phyloP scores from a whole-genome alignment of 2,797 vertebrate species.

The Pteronotus mesoamericanus region DNA sequence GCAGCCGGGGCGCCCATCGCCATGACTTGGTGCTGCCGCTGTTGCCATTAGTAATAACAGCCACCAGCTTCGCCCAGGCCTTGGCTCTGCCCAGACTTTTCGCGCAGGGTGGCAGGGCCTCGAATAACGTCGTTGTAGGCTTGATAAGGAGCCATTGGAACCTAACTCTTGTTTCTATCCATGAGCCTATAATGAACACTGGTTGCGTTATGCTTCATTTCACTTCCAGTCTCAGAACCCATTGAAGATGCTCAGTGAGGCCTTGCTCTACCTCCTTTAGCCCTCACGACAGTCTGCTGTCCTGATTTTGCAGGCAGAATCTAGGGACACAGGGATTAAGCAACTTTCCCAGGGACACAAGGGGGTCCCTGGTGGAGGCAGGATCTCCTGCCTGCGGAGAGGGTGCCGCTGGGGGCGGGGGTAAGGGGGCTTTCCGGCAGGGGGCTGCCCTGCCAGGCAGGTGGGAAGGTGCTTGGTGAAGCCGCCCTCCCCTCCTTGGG shows the following conservation, averaged over 20 bases:
- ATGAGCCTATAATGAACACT: no score
- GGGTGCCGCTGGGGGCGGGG: neutral
- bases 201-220: neutral
- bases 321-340: neutral
- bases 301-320: neutral
- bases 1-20: neutral
- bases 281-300: neutral
- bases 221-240: neutral
- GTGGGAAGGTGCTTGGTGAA: neutral
- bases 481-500: neutral
- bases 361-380: neutral
- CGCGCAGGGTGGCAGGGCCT: neutral
- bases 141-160: neutral
- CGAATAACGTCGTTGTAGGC: rapidly evolving
- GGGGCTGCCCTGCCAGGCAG: neutral
- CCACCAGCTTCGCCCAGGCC: neutral
- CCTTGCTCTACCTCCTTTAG: neutral
- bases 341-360: neutral
- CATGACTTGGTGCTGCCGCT: neutral
- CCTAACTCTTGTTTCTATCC: neutral
- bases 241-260: no score
- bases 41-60: neutral
- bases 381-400: neutral
- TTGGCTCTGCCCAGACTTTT: neutral
- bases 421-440: rapidly evolving